A percentile compares a stretch with the other conserved stretches of the same genome.
Evolutionary conservation across 2,888 invertebrate species (phyloP).

Genomic region (Zeuzera pyrina): DNA sequence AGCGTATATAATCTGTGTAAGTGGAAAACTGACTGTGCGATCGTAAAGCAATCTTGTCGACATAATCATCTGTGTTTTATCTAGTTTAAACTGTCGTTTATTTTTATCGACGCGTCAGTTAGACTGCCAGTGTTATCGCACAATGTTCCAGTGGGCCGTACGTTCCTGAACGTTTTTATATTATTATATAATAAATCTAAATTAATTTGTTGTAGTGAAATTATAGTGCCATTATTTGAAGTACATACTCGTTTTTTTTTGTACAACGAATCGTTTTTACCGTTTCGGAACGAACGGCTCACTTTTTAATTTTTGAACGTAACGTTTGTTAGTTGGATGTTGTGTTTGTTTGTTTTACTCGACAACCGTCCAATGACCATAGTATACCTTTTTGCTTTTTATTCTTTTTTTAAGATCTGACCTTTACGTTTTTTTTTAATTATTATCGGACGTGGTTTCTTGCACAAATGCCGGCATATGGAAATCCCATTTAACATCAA

Average conservation of each 20-base stretch:
- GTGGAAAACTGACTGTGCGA: conserved; percentile 15
- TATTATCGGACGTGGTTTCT: conserved; percentile 24
- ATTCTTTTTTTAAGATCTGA: conserved; percentile 37
- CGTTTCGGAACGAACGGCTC: no score
- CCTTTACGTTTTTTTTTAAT: conserved; percentile 17
- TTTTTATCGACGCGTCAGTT: no score
- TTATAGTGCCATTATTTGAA: no score
- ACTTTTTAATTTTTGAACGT: no score
- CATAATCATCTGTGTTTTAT: conserved; percentile 56
- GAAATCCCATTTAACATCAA: conserved; percentile 19
- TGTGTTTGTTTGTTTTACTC: conserved; percentile 21
- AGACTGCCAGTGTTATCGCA: no score
- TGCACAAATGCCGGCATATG: conserved; percentile 31
- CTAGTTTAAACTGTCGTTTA: conserved; percentile 32
- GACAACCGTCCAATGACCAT: conserved; percentile 57
- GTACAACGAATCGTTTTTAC: no score
- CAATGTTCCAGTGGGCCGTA: no score
- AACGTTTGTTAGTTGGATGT: conserved; percentile 1
- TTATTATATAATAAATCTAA: no score
- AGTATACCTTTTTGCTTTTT: conserved; percentile 23
- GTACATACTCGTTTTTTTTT: no score
- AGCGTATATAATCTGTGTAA: conserved; percentile 22
- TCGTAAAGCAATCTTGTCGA: conserved; percentile 50
- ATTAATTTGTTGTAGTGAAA: no score
- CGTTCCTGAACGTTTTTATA: no score